phyloP scores from a whole-genome alignment of 1,140 invertebrate species.

The Goniozus legneri region DNA sequence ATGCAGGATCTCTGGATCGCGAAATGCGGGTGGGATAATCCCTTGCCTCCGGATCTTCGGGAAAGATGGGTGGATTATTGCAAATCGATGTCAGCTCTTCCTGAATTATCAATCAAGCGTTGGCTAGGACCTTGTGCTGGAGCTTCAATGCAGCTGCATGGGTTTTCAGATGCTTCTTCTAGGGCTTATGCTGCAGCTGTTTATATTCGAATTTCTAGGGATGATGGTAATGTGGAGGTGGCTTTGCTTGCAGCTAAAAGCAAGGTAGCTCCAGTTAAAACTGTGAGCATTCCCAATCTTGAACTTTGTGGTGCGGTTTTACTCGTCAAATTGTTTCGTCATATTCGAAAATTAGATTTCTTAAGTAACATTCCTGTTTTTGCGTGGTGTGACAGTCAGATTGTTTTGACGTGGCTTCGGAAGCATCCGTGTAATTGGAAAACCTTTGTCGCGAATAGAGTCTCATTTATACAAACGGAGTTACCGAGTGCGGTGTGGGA shows the following conservation, averaged over 20 bases:
- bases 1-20: constrained; percentile 14
- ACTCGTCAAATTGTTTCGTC: constrained; percentile 1
- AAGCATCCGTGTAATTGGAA: constrained; percentile 1
- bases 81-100: constrained; percentile 5
- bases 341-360: neutral
- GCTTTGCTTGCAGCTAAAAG: neutral
- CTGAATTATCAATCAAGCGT: neutral
- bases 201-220: neutral
- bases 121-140: constrained; percentile 12
- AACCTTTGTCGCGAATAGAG: neutral
- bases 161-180: neutral
- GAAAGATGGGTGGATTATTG: neutral
- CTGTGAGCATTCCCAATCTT: constrained; percentile 8
- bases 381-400: constrained; percentile 4
- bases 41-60: neutral
- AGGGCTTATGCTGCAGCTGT: neutral
- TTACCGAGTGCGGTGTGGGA: neutral
- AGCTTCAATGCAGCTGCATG: constrained; percentile 11
- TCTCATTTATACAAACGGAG: neutral
- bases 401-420: neutral
- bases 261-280: neutral
- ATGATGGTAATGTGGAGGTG: neutral
- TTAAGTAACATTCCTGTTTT: neutral
- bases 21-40: constrained; percentile 2
- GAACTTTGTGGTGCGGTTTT: constrained; percentile 12